Percentiles rank a stretch among this genome's conserved stretches.
These are phyloP conservation scores for Caerostris darwini DNA, from an alignment of 1,140 invertebrate genomes.

Conservation along the genomic window DNA sequence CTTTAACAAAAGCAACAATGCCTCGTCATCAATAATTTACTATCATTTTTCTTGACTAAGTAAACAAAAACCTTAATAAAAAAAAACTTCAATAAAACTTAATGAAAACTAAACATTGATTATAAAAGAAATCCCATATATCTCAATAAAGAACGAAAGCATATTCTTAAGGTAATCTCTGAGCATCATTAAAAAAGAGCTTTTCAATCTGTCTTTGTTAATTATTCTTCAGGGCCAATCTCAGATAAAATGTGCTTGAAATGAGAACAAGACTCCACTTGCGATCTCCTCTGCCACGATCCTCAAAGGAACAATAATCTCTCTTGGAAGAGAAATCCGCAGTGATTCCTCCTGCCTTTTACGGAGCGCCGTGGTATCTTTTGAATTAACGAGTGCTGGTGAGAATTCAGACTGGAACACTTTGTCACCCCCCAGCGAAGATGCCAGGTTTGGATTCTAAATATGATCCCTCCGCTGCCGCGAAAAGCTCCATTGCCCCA, in stretches of 20 bases:
- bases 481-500: neutral
- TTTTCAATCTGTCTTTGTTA: too few species aligned
- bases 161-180: too few species aligned
- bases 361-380: constrained; percentile 20
- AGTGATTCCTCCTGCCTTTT: constrained; percentile 27
- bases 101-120: too few species aligned
- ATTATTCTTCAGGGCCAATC: neutral
- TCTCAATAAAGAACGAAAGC: too few species aligned
- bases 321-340: neutral
- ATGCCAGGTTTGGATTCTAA: constrained; percentile 36
- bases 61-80: too few species aligned
- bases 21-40: too few species aligned
- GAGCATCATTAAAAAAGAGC: too few species aligned
- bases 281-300: neutral
- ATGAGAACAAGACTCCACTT: neutral
- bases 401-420: constrained; percentile 29
- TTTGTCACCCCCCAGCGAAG: constrained; percentile 51
- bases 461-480: neutral
- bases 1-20: too few species aligned
- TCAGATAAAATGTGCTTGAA: neutral
- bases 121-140: too few species aligned
- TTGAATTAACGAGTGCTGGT: constrained; percentile 57
- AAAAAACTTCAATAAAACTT: too few species aligned
- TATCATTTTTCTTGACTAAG: too few species aligned
- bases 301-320: constrained; percentile 27